Percentiles rank a stretch among this genome's conserved stretches.
Conservation (phyloP, 1,140 invertebrate species). For the Drepana arcuata region DNA sequence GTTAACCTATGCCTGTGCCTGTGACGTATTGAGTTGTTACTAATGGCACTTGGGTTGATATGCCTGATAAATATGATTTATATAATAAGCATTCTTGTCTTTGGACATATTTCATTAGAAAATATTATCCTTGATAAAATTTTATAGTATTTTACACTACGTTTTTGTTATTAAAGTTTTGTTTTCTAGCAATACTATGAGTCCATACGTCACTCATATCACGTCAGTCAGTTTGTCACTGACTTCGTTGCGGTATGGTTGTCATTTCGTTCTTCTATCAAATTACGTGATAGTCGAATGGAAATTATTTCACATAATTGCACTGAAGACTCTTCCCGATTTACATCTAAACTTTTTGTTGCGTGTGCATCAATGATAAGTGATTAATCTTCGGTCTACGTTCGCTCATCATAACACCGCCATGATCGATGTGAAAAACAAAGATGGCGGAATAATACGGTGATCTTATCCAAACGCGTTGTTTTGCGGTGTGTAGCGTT, state of each 20-base stretch:
- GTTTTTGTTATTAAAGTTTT: no score
- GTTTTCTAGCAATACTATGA: no score
- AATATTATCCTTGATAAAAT: no score
- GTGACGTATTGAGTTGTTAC: no score
- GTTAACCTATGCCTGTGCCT: no score
- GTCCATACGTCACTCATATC: no score
- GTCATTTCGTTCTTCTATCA: constrained; percentile 62
- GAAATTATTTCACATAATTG: constrained; percentile 56
- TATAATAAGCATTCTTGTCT: no score
- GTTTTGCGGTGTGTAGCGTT: constrained; percentile 43
- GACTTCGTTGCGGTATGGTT: constrained; percentile 66
- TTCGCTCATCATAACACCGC: constrained; percentile 40
- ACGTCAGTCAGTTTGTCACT: constrained; percentile 67
- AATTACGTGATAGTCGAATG: constrained; percentile 61
- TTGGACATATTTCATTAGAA: no score
- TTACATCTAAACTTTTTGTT: constrained; percentile 30
- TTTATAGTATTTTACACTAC: no score
- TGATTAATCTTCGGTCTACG: no score
- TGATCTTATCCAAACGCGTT: constrained; percentile 65
- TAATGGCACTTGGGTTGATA: no score
- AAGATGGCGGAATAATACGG: constrained; percentile 73
- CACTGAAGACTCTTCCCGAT: constrained; percentile 36
- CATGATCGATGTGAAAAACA: constrained; percentile 72
- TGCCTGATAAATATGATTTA: no score
- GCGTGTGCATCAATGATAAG: constrained; percentile 23